Base-by-base conservation (phyloP, 1,140 invertebrate genomes). In the Drosophila burlai region DNA sequence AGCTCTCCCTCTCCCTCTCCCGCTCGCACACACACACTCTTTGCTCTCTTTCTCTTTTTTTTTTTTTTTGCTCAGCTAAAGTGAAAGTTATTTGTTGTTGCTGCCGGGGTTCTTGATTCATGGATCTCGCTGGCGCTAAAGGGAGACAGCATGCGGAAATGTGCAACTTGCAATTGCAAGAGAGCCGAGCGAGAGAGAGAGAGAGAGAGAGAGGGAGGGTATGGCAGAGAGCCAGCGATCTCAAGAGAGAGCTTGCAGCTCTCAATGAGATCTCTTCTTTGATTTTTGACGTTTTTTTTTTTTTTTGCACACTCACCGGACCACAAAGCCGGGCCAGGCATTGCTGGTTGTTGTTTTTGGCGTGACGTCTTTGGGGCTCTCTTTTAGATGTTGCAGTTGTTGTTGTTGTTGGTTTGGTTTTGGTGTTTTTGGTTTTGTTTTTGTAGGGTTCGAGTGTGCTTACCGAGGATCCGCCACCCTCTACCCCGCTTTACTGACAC, bases 301-400 rank as follows among this genome's bases (percentile, higher is more conserved):
- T 69, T 38, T 59, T 52, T 71, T 47, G 34, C 24, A 60, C 91
- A 93, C 92, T 91, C 86, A 93, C 92, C 92, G 76, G 92, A 93
- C 92, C 92, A 93, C 87, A 93, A 83, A 76, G 92, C 92, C 78
- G 92, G 91, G 82, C 92, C 92, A 84, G 92, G 92, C 92, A 93
- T 93, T 72, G 69, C 63, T 83, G 80, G 62, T 79, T 52, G 63
- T 68, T 63, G 31, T 89, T 66, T 59, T 80, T 78, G 72, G 55
- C 50, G 43, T 55, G 68, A 63, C 81, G 63, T 67, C 66, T 42
- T 62, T 80, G 62, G 65, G 21, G 29, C 65, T 54, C 24, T 65
- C 54, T 26, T 40, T 57, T 11, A 11, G 50, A 13, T 49, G 49
- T 45, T 61, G 24, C 24, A 11, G 16, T 42, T 57, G 21, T 57